Base-by-base conservation (phyloP, 2,888 invertebrate genomes). In the Lithophane semibrunnea region DNA sequence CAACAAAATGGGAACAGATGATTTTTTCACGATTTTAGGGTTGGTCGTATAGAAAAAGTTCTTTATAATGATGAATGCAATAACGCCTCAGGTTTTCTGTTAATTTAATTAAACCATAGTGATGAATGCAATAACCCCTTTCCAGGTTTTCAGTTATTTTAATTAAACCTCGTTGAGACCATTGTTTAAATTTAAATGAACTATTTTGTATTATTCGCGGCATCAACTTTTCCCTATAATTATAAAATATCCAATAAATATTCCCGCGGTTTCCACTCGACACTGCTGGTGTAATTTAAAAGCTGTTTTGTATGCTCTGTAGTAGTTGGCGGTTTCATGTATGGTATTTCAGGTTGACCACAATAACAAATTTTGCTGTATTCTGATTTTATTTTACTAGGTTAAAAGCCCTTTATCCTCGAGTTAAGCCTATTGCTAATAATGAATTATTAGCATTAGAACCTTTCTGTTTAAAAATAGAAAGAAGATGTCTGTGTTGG, bases 231-330 rank as follows among this genome's bases (percentile, higher is more conserved):
- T 58, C 61, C 49, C 69, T 24, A 24, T 63, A 83, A 75, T 69
- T 79, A 79, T 73, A 49, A 80, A 80, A 76, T 18, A 80, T 64
- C 8, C 66, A 67, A 73, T 79, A 79, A 73, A 75, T 79, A 75
- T 79, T 16, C 58, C 21, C 37, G 84, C 58, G 83, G 83, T 76
- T 75, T 54, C 5, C 47, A 65, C n/a, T 74, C 73, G 47, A 66
- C 68, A 54, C 73, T 61, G 60, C 24, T 65, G 67, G 49, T 61
- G 58, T 68, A 79, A 83, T 83, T 79, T 79, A 83, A 83, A 83
- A 80, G 47, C 74, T 69, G 68, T 80, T 80, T 69, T 84, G 76
- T 77, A 66, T 70, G 68, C 29, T 47, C 56, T 18, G 5, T 24
- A 63, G 52, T 69, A 24, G 72, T 74, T 63, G 12, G 74, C 16